These are phyloP conservation scores for Pterois miles DNA, from an alignment of 2,797 vertebrate species.

Conservation along the genomic window DNA sequence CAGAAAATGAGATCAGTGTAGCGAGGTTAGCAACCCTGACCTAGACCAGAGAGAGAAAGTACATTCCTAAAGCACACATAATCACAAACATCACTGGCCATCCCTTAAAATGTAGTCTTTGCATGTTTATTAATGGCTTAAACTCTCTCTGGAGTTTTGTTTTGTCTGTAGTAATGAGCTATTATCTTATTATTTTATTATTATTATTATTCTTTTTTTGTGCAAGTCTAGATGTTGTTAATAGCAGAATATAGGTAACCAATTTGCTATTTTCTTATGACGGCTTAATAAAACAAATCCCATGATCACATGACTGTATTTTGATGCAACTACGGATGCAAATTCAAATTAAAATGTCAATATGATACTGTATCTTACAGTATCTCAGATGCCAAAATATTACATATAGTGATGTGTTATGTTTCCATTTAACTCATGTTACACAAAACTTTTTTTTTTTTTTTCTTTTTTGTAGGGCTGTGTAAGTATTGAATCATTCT, in stretches of 20 bases:
- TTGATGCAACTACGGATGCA: not conserved
- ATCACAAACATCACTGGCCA: not conserved
- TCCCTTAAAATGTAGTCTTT: not conserved
- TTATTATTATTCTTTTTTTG: too few relatives aligned
- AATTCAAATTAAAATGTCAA: not conserved
- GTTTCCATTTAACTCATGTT: too few relatives aligned
- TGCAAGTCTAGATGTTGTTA: too few relatives aligned
- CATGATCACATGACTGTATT: not conserved
- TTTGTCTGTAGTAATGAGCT: not conserved
- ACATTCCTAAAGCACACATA: not conserved
- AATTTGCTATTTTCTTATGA: too few relatives aligned
- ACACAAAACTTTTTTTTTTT: too few relatives aligned
- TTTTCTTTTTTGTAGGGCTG: too few relatives aligned
- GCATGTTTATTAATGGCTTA: not conserved
- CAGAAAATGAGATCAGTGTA: constrained; percentile 2
- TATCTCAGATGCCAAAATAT: not conserved
- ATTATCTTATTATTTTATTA: too few relatives aligned
- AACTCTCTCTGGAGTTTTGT: not conserved
- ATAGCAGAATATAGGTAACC: too few relatives aligned
- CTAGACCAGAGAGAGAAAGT: not conserved
- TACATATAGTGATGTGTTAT: too few relatives aligned
- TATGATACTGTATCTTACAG: not conserved
- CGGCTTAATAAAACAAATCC: not conserved
- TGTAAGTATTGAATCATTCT: too few relatives aligned
- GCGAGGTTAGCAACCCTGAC: not conserved